Base-by-base conservation (phyloP, 2,797 vertebrate genomes). In the Eurystomus glaucurus region DNA sequence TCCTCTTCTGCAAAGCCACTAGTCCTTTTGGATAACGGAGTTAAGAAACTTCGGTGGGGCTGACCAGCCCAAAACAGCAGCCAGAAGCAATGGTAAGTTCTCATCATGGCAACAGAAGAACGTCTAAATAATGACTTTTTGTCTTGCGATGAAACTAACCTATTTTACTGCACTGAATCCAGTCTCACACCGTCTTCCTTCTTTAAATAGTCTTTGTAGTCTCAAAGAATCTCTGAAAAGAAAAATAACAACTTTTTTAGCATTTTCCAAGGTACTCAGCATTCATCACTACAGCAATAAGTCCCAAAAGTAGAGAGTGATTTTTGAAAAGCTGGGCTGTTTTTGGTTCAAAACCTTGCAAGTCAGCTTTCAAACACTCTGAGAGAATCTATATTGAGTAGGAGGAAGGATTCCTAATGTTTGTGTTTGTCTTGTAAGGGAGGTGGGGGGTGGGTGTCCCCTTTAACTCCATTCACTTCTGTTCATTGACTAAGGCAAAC, bases 21-120 rank as follows among this genome's bases (percentile, higher is more conserved):
- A 99, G 99, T 99, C 99, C 99, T 99, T 94, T 98, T 97, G 74
- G 98, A 98, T 78, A 99, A 92, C 0, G 98, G 96, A 91, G 89
- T 95, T 76, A 97, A 97, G 83, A 85, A 96, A 92, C 97, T 97
- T 94, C 97, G 97, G 86, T 97, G 97, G 93, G 97, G 97, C 96
- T 98, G 98, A 60, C 97, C 96, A 70, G 98, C 96, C 98, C 98
- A 99, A 93, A 98, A 95, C 70, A 98, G 96, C 82, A 98, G 91
- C 95, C 98, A 97, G 96, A 98, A 97, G 95, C 95, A 98, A 57
- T 97, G 97, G 76, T 98, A 98, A 98, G 98, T 98, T 98, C 98
- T 98, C 98, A 98, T 98, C 88, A 81, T 43, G 98, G 64, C 94
- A 96, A 62, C 60, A 31, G 45, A 46, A 92, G 93, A 19, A 33